These are phyloP conservation scores for Patella ulyssiponensis DNA, from an alignment of 2,888 invertebrate species.

Conservation along the genomic window DNA sequence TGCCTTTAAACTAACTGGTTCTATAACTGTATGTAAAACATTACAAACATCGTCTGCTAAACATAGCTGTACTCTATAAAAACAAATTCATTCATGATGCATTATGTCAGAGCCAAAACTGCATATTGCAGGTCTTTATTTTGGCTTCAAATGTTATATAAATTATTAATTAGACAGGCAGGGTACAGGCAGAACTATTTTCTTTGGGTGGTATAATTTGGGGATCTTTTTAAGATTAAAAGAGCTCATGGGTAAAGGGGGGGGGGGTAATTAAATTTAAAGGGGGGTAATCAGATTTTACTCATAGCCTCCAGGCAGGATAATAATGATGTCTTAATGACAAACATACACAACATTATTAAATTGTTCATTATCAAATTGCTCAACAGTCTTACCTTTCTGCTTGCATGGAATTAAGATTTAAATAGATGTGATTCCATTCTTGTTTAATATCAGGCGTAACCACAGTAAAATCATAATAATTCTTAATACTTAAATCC, in stretches of 20 bases:
- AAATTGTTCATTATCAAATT: no score
- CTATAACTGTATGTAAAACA: slow-evolving; percentile 83
- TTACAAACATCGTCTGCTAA: slow-evolving; percentile 81
- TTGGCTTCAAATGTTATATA: no score
- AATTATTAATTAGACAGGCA: no score
- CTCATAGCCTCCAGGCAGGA: no score
- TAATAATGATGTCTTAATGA: no score
- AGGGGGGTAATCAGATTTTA: background rate
- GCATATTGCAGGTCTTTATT: no score
- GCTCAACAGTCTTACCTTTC: slow-evolving; percentile 57
- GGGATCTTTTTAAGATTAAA: background rate
- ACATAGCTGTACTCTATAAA: slow-evolving; percentile 67
- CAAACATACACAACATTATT: no score
- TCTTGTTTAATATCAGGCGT: slow-evolving; percentile 58
- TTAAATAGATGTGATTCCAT: slow-evolving; percentile 66
- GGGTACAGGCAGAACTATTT: no score
- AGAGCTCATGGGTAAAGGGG: background rate
- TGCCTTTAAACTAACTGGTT: slow-evolving; percentile 81
- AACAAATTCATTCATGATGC: background rate
- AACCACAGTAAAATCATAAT: slow-evolving; percentile 78
- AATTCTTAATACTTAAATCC: slow-evolving; percentile 84
- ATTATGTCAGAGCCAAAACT: no score
- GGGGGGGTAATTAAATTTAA: no score
- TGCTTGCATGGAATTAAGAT: slow-evolving; percentile 79
- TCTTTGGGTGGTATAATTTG: no score